Evolutionary conservation across 2,888 invertebrate genomes (phyloP), one percentile per base, ranked within the genome.

Genomic region (Rhingia rostrata): DNA sequence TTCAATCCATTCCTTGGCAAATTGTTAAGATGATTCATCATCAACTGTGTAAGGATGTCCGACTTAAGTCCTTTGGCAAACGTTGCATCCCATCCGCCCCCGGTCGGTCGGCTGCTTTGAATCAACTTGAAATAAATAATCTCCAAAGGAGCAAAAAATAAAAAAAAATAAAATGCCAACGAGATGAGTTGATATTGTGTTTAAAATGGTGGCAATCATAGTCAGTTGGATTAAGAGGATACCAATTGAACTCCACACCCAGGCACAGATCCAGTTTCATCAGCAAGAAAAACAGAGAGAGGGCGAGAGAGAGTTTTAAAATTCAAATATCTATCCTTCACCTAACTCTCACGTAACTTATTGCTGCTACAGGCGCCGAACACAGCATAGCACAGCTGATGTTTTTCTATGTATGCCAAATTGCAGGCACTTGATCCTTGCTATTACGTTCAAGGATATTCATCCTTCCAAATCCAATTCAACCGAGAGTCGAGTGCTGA

Each of bases 201-300:
- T 69, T 83, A 69, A 83, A 83, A 83, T 69, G 79, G 69, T 83
- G 72, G 78, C 82, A 83, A 83, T 83, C 82, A 73, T 78, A 73
- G 78, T 22, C 70, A 56, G 51, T 14, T 60, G 61, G 61, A 72
- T 66, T 45, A 54, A 49, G 10, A 39, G 61, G 56, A 80, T 67
- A 30, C 45, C 67, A 6, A 9, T 7, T 47, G 33, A 30, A 33
- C 35, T 47, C 30, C 39, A 4, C 22, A 22, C 22, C 22, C 22
- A 22, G 22, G 1, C 30, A 6, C 4, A n/a, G 14, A n/a, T 39
- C 5, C 30, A 12, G 9, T 41, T 58, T 51, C 58, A 45, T 60
- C 37, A 49, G 22, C 22, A 22, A 22, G 22, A 1, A 22, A 41
- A 41, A 41, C 41, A 41, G 10, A 10, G 41, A 41, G 7, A 41